A percentile compares a stretch with the other conserved stretches of the same genome.
Conservation (phyloP, 2,797 vertebrate species). For the Heterohyrax brucei region DNA sequence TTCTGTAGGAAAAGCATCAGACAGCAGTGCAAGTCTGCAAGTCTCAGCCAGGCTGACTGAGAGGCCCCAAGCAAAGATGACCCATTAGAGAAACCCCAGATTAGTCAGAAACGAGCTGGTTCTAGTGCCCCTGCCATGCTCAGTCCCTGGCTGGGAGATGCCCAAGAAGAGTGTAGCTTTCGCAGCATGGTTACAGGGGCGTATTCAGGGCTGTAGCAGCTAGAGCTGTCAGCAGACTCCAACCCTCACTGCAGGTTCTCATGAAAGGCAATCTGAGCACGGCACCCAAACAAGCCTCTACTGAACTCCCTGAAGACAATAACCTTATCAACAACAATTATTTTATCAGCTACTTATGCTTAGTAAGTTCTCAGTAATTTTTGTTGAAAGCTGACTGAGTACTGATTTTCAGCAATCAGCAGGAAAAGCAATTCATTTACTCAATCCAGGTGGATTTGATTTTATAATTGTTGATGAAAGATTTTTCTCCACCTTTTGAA, state of each 20-base stretch:
- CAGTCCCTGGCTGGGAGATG: neutral
- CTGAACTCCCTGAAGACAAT: neutral
- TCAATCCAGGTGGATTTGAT: neutral
- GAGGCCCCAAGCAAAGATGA: neutral
- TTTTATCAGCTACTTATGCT: neutral
- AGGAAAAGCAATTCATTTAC: neutral
- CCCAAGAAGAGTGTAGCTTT: neutral
- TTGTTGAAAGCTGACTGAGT: slow-evolving; percentile 34
- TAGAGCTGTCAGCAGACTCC: neutral
- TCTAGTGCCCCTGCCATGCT: neutral
- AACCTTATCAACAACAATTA: neutral
- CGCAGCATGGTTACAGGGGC: neutral
- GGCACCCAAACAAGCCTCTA: neutral
- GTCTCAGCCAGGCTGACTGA: neutral
- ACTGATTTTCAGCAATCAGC: slow-evolving; percentile 50
- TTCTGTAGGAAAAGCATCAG: neutral
- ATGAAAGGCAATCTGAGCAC: neutral
- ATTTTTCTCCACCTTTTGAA: slow-evolving; percentile 26
- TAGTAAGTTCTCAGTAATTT: neutral
- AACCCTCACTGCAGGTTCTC: neutral
- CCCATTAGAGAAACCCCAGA: too few species aligned
- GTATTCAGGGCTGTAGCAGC: too few species aligned
- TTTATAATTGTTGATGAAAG: slow-evolving; percentile 39
- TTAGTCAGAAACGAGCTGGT: neutral
- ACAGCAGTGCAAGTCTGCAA: neutral